These are phyloP conservation scores for Caenorhabditis virilis DNA, from an alignment of 2,888 invertebrate genomes.

Conservation along the genomic window DNA sequence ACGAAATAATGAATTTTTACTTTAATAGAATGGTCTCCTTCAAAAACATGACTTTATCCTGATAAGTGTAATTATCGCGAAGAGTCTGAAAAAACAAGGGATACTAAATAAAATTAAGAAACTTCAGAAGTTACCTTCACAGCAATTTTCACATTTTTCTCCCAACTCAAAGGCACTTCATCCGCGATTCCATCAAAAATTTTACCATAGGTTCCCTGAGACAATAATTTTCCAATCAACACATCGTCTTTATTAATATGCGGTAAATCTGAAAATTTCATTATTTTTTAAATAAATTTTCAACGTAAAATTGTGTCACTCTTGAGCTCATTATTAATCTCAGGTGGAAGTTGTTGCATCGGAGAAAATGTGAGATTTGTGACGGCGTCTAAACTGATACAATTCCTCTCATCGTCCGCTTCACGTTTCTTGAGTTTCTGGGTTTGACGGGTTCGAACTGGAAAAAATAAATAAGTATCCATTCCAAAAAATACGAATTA, in stretches of 20 bases:
- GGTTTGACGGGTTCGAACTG: constrained; percentile 34
- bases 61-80: not conserved
- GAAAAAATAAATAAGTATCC: too few relatives aligned
- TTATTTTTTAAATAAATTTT: not conserved
- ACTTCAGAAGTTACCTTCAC: constrained; percentile 77
- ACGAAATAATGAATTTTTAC: constrained; percentile 55
- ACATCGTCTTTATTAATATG: constrained; percentile 86
- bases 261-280: constrained; percentile 75
- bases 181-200: constrained; percentile 89
- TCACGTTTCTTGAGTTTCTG: constrained; percentile 31
- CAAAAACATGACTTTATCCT: constrained; percentile 86
- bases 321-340: constrained; percentile 41
- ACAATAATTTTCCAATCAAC: constrained; percentile 84
- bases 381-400: constrained; percentile 59
- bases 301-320: constrained; percentile 27
- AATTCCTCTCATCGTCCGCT: constrained; percentile 43
- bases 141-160: constrained; percentile 80
- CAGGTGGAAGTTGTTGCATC: constrained; percentile 26
- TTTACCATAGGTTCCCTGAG: constrained; percentile 95
- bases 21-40: constrained; percentile 95
- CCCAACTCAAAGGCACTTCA: constrained; percentile 74
- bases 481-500: too few relatives aligned
- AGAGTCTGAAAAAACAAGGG: constrained; percentile 5
- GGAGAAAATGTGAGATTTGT: constrained; percentile 29
- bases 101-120: constrained; percentile 4